phyloP scores from a whole-genome alignment of 1,140 invertebrate genomes.

The Drosophila kepulauana region DNA sequence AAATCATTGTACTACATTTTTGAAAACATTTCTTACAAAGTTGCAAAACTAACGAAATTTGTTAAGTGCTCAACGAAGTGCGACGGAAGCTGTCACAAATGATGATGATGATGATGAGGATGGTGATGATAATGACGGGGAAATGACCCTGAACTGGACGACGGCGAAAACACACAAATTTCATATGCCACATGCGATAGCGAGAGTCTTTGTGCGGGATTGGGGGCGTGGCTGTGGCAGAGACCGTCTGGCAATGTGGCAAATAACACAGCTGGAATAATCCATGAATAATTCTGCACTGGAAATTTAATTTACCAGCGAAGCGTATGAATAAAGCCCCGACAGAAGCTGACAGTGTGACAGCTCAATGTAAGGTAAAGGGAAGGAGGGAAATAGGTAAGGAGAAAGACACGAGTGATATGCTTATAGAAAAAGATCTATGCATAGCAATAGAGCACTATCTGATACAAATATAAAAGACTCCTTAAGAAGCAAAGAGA shows the following conservation, averaged over 20 bases:
- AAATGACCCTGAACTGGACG: slow-evolving; percentile 43
- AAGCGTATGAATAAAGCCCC: slow-evolving; percentile 50
- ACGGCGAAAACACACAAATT: slow-evolving; percentile 39
- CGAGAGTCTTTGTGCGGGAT: neutral
- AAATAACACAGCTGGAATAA: slow-evolving; percentile 60
- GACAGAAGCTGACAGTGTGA: slow-evolving; percentile 53
- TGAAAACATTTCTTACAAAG: neutral
- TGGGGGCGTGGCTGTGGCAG: neutral
- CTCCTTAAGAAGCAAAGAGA: too few species aligned
- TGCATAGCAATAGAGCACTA: too few species aligned
- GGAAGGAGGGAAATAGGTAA: neutral
- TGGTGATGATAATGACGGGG: slow-evolving; percentile 20
- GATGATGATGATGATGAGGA: slow-evolving; percentile 17
- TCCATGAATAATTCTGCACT: slow-evolving; percentile 48
- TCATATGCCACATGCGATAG: slow-evolving; percentile 28
- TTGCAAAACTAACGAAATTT: slow-evolving; percentile 24
- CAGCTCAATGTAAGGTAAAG: slow-evolving; percentile 1
- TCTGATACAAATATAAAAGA: too few species aligned
- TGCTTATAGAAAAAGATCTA: too few species aligned
- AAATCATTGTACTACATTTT: neutral
- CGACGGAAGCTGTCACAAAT: slow-evolving; percentile 24
- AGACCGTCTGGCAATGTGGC: slow-evolving; percentile 47
- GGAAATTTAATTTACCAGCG: slow-evolving; percentile 57
- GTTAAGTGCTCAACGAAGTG: slow-evolving; percentile 37
- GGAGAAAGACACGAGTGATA: too few species aligned